These are phyloP conservation scores for Mormyrus proboscirostris DNA, from an alignment of 2,797 vertebrate genomes.

Conservation along the genomic window DNA sequence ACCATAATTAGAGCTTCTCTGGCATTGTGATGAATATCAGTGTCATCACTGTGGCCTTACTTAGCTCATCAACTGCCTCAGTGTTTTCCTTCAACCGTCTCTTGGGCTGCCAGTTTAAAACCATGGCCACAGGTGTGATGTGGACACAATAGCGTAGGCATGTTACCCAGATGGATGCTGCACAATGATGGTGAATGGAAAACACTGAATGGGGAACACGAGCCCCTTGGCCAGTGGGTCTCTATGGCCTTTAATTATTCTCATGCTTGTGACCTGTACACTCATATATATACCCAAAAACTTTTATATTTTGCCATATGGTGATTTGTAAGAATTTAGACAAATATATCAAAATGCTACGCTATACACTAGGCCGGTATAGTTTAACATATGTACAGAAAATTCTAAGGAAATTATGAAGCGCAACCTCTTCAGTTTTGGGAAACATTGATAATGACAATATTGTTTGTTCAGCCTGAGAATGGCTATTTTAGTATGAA, in stretches of 20 bases:
- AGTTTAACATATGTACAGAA: neutral
- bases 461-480: neutral
- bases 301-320: neutral
- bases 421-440: neutral
- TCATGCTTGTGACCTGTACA: neutral
- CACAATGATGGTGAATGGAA: neutral
- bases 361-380: neutral
- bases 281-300: neutral
- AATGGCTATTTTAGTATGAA: neutral
- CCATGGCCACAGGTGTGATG: neutral
- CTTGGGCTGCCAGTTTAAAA: neutral
- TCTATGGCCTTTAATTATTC: neutral
- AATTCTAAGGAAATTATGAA: neutral
- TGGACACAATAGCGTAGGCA: neutral
- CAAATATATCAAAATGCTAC: neutral
- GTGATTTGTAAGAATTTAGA: neutral
- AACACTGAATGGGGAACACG: neutral
- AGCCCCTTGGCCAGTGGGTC: neutral
- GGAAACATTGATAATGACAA: neutral
- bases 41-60: neutral
- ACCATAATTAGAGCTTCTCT: neutral
- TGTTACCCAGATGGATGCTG: constrained; percentile 2
- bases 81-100: neutral
- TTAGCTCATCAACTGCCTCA: neutral
- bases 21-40: neutral